Percentiles rank a stretch among this genome's conserved stretches.
Evolutionary conservation across 1,140 invertebrate genomes (phyloP).

Genomic region (Luehdorfia chinensis): DNA sequence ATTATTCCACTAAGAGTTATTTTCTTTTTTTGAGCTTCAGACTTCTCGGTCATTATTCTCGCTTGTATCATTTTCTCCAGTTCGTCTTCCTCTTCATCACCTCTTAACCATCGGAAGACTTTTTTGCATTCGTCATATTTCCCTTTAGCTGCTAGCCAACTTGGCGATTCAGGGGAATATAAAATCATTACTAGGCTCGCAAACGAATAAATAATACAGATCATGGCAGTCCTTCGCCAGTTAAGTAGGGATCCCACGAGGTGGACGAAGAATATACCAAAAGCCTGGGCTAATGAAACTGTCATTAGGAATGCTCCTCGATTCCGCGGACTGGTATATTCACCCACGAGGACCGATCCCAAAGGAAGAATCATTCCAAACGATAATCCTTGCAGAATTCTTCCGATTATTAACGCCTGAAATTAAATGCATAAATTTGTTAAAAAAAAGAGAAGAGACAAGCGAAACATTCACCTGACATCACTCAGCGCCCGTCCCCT

Average conservation of each 20-base stretch:
- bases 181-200: constrained; percentile 63
- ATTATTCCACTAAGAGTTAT: constrained; percentile 19
- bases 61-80: constrained; percentile 53
- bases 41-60: constrained; percentile 24
- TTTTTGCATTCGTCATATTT: constrained; percentile 61
- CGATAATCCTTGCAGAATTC: constrained; percentile 46
- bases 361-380: constrained; percentile 44
- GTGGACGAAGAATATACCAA: constrained; percentile 77
- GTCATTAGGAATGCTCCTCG: constrained; percentile 76
- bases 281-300: constrained; percentile 66
- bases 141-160: constrained; percentile 79
- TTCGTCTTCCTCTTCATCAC: constrained; percentile 52
- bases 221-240: constrained; percentile 75
- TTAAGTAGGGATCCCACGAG: constrained; percentile 75
- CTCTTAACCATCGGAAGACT: constrained; percentile 72
- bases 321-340: constrained; percentile 70
- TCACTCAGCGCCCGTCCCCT: too few species aligned
- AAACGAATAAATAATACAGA: constrained; percentile 68
- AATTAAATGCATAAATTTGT: constrained; percentile 11
- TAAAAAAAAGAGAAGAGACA: too few species aligned
- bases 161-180: constrained; percentile 83
- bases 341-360: constrained; percentile 51
- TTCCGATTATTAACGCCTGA: constrained; percentile 37
- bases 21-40: constrained; percentile 12
- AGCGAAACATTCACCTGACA: too few species aligned